phyloP scores from a whole-genome alignment of 2,797 vertebrate genomes.

The Esox lucius region DNA sequence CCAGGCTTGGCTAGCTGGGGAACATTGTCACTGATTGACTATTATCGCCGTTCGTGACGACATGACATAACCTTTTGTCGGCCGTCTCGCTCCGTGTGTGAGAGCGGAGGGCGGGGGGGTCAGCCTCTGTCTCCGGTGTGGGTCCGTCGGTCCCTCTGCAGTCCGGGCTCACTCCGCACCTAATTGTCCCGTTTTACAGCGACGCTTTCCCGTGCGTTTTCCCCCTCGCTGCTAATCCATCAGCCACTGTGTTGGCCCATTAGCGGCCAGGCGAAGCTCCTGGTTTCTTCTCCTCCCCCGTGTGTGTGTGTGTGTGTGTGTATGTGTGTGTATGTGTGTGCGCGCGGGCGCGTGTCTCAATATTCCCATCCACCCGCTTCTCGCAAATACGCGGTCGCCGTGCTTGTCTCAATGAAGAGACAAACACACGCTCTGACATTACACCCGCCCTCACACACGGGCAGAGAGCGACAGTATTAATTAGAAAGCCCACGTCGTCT shows the following conservation, averaged over 20 bases:
- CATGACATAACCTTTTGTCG: background rate
- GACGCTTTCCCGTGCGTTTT: background rate
- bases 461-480: constrained; percentile 57
- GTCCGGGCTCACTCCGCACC: background rate
- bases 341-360: constrained; percentile 18
- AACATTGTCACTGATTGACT: constrained; percentile 39
- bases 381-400: background rate
- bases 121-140: background rate
- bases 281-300: constrained; percentile 2
- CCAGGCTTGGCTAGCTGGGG: constrained; percentile 1
- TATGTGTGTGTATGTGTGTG: constrained; percentile 19
- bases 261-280: background rate
- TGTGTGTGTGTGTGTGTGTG: constrained; percentile 19
- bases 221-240: background rate
- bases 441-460: background rate
- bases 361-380: background rate
- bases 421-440: background rate
- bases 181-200: background rate
- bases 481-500: constrained; percentile 58
- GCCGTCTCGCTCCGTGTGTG: background rate
- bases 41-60: constrained; percentile 20
- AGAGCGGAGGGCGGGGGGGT: background rate
- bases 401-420: background rate
- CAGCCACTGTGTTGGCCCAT: constrained; percentile 8
- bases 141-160: background rate